Percentiles rank a stretch among this genome's conserved stretches.
phyloP scores from a whole-genome alignment of 2,113 vertebrate genomes.

The Glaucomys volans region DNA sequence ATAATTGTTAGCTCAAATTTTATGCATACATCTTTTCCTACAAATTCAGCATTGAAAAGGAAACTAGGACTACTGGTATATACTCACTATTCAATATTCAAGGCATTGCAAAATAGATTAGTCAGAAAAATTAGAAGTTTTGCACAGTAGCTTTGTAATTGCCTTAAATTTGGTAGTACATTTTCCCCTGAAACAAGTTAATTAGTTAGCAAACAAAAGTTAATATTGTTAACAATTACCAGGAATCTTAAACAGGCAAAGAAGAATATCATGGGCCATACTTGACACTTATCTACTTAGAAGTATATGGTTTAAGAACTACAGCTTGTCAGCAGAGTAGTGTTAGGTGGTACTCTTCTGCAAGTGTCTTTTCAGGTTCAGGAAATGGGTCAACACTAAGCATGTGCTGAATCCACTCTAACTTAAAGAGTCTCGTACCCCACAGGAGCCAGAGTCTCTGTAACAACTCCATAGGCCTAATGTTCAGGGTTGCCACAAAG shows the following conservation, averaged over 20 bases:
- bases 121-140: neutral
- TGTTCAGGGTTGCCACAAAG: neutral
- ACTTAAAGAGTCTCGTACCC: neutral
- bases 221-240: neutral
- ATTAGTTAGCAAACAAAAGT: conserved; percentile 20
- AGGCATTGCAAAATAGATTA: neutral
- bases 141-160: neutral
- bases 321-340: fast-evolving
- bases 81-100: neutral
- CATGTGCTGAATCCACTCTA: neutral
- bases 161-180: neutral
- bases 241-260: neutral
- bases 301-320: neutral
- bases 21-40: neutral
- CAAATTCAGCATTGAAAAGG: neutral
- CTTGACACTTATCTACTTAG: neutral
- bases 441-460: neutral
- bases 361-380: neutral
- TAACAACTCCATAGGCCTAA: neutral
- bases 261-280: neutral
- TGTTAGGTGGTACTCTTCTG: neutral
- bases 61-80: conserved; percentile 20
- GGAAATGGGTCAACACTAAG: neutral
- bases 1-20: conserved; percentile 23
- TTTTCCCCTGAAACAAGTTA: conserved; percentile 1